These are phyloP conservation scores for Agrotis exclamationis DNA, from an alignment of 2,888 invertebrate genomes.

Conservation along the genomic window DNA sequence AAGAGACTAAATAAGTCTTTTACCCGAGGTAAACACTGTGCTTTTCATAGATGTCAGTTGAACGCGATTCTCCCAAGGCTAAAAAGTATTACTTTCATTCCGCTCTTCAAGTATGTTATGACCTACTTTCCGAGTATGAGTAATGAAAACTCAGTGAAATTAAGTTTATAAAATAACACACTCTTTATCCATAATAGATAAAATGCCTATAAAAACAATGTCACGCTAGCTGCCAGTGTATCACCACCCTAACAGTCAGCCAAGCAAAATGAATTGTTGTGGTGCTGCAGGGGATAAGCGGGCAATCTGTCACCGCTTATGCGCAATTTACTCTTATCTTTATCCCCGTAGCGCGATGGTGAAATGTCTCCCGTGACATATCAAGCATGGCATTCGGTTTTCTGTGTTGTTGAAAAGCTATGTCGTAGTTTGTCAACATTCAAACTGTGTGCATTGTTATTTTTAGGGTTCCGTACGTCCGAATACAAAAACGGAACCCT, in stretches of 20 bases:
- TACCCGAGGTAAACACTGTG: no score
- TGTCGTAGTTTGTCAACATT: no score
- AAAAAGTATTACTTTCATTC: no score
- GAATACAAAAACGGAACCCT: no score
- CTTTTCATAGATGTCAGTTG: no score
- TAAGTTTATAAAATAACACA: not conserved
- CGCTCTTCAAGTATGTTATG: no score
- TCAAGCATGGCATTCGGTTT: slow-evolving; percentile 37
- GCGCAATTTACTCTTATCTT: slow-evolving; percentile 60
- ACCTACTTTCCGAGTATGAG: no score
- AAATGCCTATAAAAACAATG: not conserved
- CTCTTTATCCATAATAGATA: not conserved
- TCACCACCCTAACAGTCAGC: slow-evolving; percentile 12
- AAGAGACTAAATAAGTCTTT: no score
- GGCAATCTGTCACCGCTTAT: slow-evolving; percentile 61
- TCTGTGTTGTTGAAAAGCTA: slow-evolving; percentile 8
- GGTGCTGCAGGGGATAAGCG: slow-evolving; percentile 51
- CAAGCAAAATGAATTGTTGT: slow-evolving; percentile 55
- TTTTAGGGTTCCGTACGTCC: no score
- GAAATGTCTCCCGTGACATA: slow-evolving; percentile 41
- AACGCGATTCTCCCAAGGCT: no score
- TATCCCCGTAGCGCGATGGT: slow-evolving; percentile 36
- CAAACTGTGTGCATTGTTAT: no score
- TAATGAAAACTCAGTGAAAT: not conserved
- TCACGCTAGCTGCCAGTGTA: slow-evolving; percentile 3